Evolutionary conservation across 2,797 vertebrate genomes (phyloP).

Genomic region (Ptychadena robeensis): DNA sequence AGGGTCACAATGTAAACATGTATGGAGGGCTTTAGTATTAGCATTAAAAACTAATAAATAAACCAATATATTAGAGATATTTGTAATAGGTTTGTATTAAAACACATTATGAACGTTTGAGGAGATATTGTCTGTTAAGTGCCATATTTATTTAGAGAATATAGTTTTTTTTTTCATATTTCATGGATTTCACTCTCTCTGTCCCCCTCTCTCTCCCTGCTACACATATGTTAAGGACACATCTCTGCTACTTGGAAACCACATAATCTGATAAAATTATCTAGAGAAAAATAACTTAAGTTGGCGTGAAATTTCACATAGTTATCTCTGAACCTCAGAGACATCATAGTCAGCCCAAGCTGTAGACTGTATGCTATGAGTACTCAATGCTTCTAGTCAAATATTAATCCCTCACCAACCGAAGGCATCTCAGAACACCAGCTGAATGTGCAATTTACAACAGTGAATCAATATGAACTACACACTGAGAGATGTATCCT

Average conservation of each 20-base stretch:
- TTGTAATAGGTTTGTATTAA: too few relatives aligned
- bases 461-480: not conserved
- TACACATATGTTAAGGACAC: not conserved
- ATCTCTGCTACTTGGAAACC: not conserved
- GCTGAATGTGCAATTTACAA: constrained; percentile 13
- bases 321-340: constrained; percentile 35
- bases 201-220: not conserved
- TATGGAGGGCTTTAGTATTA: too few relatives aligned
- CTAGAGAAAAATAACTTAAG: constrained; percentile 28
- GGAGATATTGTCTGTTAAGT: too few relatives aligned
- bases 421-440: not conserved
- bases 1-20: too few relatives aligned
- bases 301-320: not conserved
- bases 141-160: too few relatives aligned
- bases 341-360: constrained; percentile 3
- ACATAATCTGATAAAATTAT: constrained; percentile 31
- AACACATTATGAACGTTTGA: too few relatives aligned
- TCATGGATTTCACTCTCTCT: not conserved
- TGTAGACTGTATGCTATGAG: not conserved
- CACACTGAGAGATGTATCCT: not conserved
- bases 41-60: too few relatives aligned
- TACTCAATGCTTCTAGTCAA: not conserved
- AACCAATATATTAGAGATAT: too few relatives aligned
- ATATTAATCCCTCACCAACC: not conserved
- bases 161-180: not conserved